Evolutionary conservation across 2,888 invertebrate species (phyloP).

Genomic region (Napeogenes sylphis): DNA sequence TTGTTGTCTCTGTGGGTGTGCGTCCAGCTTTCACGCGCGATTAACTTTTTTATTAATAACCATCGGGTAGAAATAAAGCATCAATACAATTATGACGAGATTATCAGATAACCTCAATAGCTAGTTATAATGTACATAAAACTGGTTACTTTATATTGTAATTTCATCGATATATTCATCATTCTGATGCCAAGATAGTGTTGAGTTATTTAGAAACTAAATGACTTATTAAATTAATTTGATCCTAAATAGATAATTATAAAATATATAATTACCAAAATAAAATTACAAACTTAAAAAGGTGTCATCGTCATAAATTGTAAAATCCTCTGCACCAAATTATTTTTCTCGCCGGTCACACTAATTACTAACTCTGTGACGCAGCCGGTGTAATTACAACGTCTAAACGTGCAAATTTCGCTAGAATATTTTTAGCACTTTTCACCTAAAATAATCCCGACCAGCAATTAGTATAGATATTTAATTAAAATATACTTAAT

Average conservation of each 20-base stretch:
- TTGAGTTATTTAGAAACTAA: no score
- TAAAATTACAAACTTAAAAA: background rate
- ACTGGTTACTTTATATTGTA: no score
- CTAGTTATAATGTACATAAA: background rate
- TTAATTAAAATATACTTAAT: background rate
- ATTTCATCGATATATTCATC: no score
- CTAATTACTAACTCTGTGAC: conserved; percentile 12
- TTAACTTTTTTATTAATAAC: conserved; percentile 70
- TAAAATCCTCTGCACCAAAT: background rate
- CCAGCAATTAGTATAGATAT: conserved; percentile 1
- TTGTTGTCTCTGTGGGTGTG: conserved; percentile 12
- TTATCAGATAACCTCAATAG: conserved; percentile 11
- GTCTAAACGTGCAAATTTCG: conserved; percentile 10
- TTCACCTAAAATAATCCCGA: background rate
- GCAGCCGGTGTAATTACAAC: conserved; percentile 13
- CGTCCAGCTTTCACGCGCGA: conserved; percentile 50
- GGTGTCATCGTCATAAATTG: background rate
- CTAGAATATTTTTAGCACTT: conserved; percentile 11
- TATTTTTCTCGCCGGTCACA: background rate
- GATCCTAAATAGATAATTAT: no score
- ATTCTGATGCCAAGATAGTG: no score
- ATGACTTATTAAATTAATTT: no score
- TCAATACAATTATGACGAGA: conserved; percentile 9
- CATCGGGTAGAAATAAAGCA: conserved; percentile 30
- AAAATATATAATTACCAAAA: no score